Conservation (phyloP, 2,797 vertebrate species). For the Notolabrus celidotus region DNA sequence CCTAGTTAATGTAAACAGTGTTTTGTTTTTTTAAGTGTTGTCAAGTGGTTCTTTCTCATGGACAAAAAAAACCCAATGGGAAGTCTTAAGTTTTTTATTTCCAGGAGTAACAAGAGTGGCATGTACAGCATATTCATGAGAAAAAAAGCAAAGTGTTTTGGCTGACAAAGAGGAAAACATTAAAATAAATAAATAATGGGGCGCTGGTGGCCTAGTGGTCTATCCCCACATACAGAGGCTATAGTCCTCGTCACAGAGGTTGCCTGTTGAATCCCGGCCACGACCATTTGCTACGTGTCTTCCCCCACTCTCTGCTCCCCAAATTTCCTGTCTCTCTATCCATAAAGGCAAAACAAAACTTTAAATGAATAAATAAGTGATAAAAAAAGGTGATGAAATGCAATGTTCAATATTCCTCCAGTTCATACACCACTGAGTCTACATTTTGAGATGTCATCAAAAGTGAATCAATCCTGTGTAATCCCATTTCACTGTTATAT, state of each 20-base stretch:
- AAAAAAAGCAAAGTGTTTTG: slow-evolving; percentile 30
- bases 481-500: slow-evolving; percentile 25
- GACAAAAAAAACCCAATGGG: slow-evolving; percentile 23
- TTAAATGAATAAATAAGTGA: slow-evolving; percentile 3
- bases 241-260: too few relatives aligned
- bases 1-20: slow-evolving; percentile 42
- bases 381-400: neutral
- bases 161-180: too few relatives aligned
- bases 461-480: slow-evolving; percentile 14
- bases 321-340: too few relatives aligned
- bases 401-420: neutral
- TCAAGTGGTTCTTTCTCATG: slow-evolving; percentile 20
- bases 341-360: neutral
- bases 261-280: too few relatives aligned
- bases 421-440: slow-evolving; percentile 1
- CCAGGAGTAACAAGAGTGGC: slow-evolving; percentile 50
- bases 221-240: too few relatives aligned
- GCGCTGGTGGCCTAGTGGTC: too few relatives aligned
- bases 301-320: too few relatives aligned
- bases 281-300: too few relatives aligned
- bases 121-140: slow-evolving; percentile 25
- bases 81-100: slow-evolving; percentile 52
- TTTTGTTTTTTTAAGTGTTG: slow-evolving; percentile 39
- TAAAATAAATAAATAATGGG: too few relatives aligned
- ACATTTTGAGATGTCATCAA: neutral